phyloP scores from a whole-genome alignment of 2,113 vertebrate species.

The Chlorodrepanis virens region DNA sequence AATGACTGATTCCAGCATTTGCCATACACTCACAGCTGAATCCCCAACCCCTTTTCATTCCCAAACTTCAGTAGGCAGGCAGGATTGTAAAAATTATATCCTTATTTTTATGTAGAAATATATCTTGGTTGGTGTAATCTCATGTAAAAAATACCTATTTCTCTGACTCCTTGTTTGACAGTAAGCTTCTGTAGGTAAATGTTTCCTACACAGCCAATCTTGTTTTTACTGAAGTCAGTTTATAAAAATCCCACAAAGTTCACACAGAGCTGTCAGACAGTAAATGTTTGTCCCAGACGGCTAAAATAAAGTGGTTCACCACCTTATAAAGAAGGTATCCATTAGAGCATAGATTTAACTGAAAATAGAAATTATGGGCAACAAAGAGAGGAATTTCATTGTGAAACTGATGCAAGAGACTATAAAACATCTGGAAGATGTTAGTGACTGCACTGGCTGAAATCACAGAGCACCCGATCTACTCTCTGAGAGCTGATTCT shows the following conservation, averaged over 20 bases:
- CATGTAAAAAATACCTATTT: not conserved
- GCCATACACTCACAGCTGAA: not conserved
- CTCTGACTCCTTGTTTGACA: not conserved
- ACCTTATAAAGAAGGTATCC: not conserved
- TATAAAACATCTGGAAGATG: slow-evolving; percentile 74
- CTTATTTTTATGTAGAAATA: not conserved
- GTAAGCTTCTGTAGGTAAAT: not conserved
- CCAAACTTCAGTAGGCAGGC: not conserved
- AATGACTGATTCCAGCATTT: slow-evolving; percentile 2
- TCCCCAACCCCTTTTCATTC: not conserved
- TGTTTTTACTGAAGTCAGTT: not conserved
- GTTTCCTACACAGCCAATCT: not conserved
- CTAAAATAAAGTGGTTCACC: not conserved
- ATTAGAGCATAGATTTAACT: not conserved
- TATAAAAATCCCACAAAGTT: not conserved
- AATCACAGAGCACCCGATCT: slow-evolving; percentile 51
- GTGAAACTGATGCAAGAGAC: slow-evolving; percentile 4
- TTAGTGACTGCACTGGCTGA: slow-evolving; percentile 57
- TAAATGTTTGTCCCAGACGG: not conserved
- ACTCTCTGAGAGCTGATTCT: not conserved
- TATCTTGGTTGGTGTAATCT: not conserved
- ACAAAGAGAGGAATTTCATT: slow-evolving; percentile 39
- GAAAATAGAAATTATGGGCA: slow-evolving; percentile 12
- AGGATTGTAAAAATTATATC: not conserved
- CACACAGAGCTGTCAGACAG: not conserved